Evolutionary conservation across 2,797 vertebrate species (phyloP).

Genomic region (Pipistrellus nathusii): DNA sequence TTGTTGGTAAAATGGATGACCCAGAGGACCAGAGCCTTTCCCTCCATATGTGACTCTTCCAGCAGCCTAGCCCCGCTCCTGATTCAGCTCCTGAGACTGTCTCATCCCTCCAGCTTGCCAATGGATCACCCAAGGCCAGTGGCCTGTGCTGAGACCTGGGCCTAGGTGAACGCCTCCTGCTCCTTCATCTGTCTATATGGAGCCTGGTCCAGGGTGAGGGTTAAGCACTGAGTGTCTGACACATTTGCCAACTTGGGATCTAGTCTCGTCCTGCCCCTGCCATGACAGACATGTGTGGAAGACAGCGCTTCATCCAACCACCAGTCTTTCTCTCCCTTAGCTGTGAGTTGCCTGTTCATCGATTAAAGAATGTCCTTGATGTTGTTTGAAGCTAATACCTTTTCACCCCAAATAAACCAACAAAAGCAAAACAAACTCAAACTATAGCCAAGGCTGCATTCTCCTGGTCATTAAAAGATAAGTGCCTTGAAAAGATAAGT

Average conservation of each 20-base stretch:
- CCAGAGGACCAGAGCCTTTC: background rate
- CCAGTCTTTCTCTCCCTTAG: background rate
- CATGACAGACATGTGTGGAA: background rate
- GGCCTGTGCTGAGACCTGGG: fast-evolving
- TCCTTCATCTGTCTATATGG: fast-evolving
- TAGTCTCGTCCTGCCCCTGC: background rate
- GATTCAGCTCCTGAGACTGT: background rate
- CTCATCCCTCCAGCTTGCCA: background rate
- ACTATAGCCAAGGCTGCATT: background rate
- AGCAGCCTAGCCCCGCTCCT: too few relatives aligned
- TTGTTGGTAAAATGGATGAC: background rate
- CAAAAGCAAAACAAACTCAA: constrained; percentile 2
- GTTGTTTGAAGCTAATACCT: constrained; percentile 27
- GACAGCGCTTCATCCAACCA: background rate
- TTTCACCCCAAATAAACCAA: constrained; percentile 24
- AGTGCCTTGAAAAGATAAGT: constrained; percentile 16
- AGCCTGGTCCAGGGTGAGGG: background rate
- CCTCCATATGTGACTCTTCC: background rate
- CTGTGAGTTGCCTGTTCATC: background rate
- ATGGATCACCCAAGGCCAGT: background rate
- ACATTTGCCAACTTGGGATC: background rate
- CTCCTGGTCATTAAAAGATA: background rate
- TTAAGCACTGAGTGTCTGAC: background rate
- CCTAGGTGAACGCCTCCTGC: background rate
- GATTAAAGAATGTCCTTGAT: background rate